Conservation (phyloP, 1,140 invertebrate genomes). For the Plectus sambesii region DNA sequence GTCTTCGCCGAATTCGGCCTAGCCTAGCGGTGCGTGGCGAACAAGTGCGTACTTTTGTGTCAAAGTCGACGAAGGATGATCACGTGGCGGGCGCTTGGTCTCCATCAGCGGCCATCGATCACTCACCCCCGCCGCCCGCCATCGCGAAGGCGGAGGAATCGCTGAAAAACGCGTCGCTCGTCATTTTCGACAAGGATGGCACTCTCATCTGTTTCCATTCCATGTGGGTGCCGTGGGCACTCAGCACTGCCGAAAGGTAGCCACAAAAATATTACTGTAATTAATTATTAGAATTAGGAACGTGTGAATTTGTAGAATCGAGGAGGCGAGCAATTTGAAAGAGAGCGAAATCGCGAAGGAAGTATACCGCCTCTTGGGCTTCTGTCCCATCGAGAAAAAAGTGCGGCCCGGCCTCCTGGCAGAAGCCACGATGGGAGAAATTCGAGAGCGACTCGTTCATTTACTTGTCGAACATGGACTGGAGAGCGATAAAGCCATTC, state of each 20-base stretch:
- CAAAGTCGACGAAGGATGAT: no score
- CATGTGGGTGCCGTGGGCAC: constrained; percentile 51
- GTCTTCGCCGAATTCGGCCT: no score
- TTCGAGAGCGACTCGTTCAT: constrained; percentile 41
- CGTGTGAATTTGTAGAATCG: no score
- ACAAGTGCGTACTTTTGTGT: no score
- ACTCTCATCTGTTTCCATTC: constrained; percentile 51
- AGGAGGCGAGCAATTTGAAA: constrained; percentile 20
- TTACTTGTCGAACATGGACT: constrained; percentile 47
- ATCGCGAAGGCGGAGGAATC: no score
- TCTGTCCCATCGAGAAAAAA: constrained; percentile 42
- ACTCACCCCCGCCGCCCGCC: no score
- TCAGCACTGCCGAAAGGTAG: constrained; percentile 43
- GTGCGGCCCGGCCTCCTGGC: constrained; percentile 49
- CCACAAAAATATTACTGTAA: not conserved
- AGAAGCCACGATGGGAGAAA: constrained; percentile 47
- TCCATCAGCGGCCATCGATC: no score
- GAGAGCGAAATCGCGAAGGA: constrained; percentile 32
- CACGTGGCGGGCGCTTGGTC: no score
- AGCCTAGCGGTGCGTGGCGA: no score
- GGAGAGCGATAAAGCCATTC: constrained; percentile 20
- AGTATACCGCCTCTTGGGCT: constrained; percentile 48
- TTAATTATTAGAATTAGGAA: not conserved
- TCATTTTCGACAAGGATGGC: constrained; percentile 53
- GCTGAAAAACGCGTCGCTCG: constrained; percentile 35